Evolutionary conservation across 2,888 invertebrate species (phyloP).

Genomic region (Andricus curvator): DNA sequence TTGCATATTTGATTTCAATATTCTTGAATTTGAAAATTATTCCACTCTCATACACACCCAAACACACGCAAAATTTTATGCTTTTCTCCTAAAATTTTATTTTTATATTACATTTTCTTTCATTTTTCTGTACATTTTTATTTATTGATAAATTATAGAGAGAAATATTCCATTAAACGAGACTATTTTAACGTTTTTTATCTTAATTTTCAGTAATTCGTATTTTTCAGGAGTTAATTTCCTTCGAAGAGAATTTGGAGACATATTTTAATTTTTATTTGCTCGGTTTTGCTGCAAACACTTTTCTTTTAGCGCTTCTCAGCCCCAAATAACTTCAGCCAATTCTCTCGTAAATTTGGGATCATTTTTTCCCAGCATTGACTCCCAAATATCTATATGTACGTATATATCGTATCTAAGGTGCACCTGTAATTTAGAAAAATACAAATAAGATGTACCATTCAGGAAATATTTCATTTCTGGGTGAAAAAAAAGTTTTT

Average conservation of each 20-base stretch:
- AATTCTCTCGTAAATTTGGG: neutral
- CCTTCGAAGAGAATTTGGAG: neutral
- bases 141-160: no score
- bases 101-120: no score
- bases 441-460: neutral
- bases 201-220: neutral
- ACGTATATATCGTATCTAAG: neutral
- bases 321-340: constrained; percentile 6
- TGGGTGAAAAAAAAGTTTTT: no score
- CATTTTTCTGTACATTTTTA: no score
- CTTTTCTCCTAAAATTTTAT: no score
- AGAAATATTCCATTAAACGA: no score
- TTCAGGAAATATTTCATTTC: no score
- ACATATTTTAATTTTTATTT: neutral
- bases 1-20: no score
- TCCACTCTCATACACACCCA: no score
- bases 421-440: neutral
- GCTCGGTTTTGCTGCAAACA: neutral
- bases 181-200: no score
- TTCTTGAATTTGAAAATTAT: no score
- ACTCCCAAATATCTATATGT: neutral
- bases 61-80: no score
- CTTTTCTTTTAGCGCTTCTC: neutral
- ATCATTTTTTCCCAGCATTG: neutral
- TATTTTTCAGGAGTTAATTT: neutral